Base-by-base conservation (phyloP, 92 coral and sea anemone species). In the Actinostola sp. region DNA sequence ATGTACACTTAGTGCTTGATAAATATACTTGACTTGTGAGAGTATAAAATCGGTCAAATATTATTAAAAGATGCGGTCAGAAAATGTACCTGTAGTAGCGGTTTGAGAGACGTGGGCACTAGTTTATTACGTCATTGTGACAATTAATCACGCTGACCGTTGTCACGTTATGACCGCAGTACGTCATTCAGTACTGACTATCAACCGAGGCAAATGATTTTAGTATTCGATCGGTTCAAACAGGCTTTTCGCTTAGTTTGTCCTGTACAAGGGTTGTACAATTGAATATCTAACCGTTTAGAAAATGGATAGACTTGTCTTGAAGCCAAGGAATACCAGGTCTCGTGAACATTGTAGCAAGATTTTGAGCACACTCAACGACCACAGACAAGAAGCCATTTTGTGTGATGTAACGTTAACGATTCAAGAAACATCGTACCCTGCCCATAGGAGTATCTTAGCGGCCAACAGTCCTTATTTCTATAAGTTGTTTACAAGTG, bases 401-500 rank as follows among this genome's bases (percentile, higher is more conserved):
- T 86, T 91, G 21, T 91, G 97, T 68, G 97, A 91, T 56, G 91
- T 91, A 20, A 81, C 90, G 16, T 73, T 91, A 30, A 28, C 71
- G 5, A 86, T 81, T 1, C 78, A 80, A 16, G 79, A 77, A 23
- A 51, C 69, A 2, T 41, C 65, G 41, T 78, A 88, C 36, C 63
- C 82, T 19, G 93, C 89, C n/a, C 97, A 91, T 61, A 70, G 89
- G 60, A 88, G 86, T 66, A 89, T 92, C 15, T 82, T 92, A 2
- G 91, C 97, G 30, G 97, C 88, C 15, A 82, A 87, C 82, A 84
- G 93, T 25, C 89, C 93, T 11, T 92, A 84, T 39, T 92, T 92
- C 46, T 41, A 74, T 63, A 84, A 89, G 55, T 87, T 92, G 8
- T 86, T 92, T 58, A 92, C 83, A 14, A 80, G 87, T 39, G 88